These are phyloP conservation scores for Parascotia fuliginaria DNA, from an alignment of 2,888 invertebrate species.

Conservation along the genomic window DNA sequence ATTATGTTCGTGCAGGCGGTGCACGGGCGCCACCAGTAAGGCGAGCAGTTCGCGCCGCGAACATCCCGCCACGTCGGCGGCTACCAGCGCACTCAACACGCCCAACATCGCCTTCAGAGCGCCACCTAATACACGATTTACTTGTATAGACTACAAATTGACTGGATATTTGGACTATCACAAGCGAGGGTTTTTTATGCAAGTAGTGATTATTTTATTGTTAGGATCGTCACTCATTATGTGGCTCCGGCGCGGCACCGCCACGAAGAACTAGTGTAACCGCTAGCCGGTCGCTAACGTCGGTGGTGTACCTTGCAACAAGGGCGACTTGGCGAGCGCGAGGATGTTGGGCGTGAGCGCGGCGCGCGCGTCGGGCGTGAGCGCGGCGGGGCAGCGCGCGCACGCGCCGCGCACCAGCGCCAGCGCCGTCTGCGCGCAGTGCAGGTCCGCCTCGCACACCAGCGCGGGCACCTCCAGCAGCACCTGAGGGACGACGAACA, in stretches of 20 bases:
- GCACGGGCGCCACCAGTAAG: conserved; percentile 91
- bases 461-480: conserved; percentile 96
- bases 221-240: too few relatives aligned
- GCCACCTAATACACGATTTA: too few relatives aligned
- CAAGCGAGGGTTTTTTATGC: too few relatives aligned
- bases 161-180: too few relatives aligned
- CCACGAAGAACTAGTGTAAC: too few relatives aligned
- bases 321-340: conserved; percentile 94
- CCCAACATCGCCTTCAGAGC: conserved; percentile 96
- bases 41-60: conserved; percentile 93
- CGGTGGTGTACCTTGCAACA: conserved; percentile 91
- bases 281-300: too few relatives aligned
- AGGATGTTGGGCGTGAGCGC: conserved; percentile 94
- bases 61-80: conserved; percentile 91
- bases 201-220: too few relatives aligned
- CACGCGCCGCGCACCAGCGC: conserved; percentile 94
- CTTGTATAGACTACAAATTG: too few relatives aligned
- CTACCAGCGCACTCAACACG: conserved; percentile 96
- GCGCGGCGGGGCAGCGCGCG: conserved; percentile 90
- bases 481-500: conserved; percentile 75
- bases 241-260: too few relatives aligned
- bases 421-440: conserved; percentile 97
- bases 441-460: conserved; percentile 97
- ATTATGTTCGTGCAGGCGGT: conserved; percentile 71
- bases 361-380: conserved; percentile 89